Evolutionary conservation across 2,797 vertebrate genomes (phyloP).

Genomic region (Neostethus bicornis): DNA sequence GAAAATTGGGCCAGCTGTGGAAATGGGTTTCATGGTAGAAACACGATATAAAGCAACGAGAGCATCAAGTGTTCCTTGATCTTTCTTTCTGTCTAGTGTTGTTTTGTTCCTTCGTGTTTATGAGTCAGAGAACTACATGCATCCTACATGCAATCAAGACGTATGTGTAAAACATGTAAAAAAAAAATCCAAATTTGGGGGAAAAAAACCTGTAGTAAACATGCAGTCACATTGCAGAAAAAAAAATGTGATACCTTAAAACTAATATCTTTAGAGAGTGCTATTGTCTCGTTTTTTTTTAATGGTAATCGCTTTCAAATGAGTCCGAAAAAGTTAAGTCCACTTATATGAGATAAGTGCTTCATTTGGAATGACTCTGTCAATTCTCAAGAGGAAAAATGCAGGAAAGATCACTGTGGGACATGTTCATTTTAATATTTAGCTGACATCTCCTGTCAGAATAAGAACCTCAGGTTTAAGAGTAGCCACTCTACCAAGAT

Average conservation of each 20-base stretch:
- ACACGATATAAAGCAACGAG: constrained; percentile 19
- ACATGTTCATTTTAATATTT: constrained; percentile 49
- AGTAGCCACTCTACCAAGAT: not conserved
- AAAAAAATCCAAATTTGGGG: no score
- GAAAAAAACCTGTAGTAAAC: no score
- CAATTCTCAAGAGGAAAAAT: constrained; percentile 46
- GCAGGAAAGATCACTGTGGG: constrained; percentile 46
- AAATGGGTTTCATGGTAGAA: constrained; percentile 36
- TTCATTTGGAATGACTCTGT: constrained; percentile 38
- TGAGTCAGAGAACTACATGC: not conserved
- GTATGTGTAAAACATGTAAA: no score
- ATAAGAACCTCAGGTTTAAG: constrained; percentile 3
- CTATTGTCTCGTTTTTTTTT: no score
- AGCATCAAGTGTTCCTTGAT: constrained; percentile 4
- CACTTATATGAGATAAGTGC: constrained; percentile 16
- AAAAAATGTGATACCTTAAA: no score
- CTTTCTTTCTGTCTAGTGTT: constrained; percentile 16
- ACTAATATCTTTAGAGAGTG: no score
- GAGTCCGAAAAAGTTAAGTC: constrained; percentile 9
- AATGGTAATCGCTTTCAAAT: no score
- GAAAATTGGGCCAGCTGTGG: constrained; percentile 49
- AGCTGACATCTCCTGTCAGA: constrained; percentile 42
- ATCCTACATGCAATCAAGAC: no score
- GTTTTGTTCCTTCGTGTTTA: constrained; percentile 3
- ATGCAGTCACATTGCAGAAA: no score